These are phyloP conservation scores for Diadumene lineata DNA, from an alignment of 92 coral and sea anemone species.

Conservation along the genomic window DNA sequence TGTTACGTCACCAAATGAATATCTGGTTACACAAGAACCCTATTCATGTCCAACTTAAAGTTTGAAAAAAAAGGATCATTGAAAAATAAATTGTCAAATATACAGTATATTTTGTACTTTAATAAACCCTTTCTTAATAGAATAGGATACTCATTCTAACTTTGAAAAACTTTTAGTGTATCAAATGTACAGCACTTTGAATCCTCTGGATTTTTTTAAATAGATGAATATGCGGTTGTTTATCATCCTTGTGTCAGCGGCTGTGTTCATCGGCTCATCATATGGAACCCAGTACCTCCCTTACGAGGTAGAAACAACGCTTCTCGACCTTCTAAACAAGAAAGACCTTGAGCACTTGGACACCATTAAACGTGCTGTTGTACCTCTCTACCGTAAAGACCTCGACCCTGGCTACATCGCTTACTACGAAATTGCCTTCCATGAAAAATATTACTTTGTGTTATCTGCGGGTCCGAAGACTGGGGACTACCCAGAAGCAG, in stretches of 20 bases:
- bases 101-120: no score
- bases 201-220: no score
- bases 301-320: constrained; percentile 46
- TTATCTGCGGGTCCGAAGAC: constrained; percentile 52
- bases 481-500: constrained; percentile 47
- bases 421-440: constrained; percentile 42
- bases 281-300: no score
- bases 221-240: constrained; percentile 1
- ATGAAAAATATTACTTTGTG: constrained; percentile 28
- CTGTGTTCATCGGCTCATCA: not conserved
- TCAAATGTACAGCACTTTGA: no score
- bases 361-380: constrained; percentile 4
- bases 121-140: no score
- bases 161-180: no score
- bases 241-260: not conserved
- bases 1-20: no score
- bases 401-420: constrained; percentile 44
- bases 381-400: constrained; percentile 59
- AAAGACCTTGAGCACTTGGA: constrained; percentile 21
- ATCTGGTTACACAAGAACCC: no score
- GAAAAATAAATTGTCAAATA: no score
- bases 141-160: no score
- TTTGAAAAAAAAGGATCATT: no score
- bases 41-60: no score
- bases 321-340: constrained; percentile 29